Percentiles rank a stretch among this genome's conserved stretches.
phyloP scores from a whole-genome alignment of 2,888 invertebrate genomes.

The Stenchaetothrips biformis region DNA sequence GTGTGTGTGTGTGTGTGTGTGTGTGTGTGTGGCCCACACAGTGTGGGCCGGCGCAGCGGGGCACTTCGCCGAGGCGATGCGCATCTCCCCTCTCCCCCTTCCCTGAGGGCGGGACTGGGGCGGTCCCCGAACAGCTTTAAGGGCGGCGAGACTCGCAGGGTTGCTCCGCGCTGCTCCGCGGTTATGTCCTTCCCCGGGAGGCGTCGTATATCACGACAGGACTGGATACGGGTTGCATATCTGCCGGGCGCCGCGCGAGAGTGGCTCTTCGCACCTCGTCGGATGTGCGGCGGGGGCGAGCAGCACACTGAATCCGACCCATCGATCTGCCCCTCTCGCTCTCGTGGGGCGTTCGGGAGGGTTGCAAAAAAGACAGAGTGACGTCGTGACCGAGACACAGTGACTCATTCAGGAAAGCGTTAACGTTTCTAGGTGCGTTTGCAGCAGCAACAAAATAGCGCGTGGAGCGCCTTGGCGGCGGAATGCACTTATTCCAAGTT shows the following conservation, averaged over 20 bases:
- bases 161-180: neutral
- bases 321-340: too few relatives aligned
- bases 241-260: neutral
- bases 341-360: too few relatives aligned
- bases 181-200: neutral
- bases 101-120: neutral
- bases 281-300: neutral
- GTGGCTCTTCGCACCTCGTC: neutral
- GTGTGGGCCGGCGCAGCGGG: neutral
- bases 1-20: neutral
- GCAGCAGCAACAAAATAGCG: too few relatives aligned
- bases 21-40: neutral
- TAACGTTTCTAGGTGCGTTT: too few relatives aligned
- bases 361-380: too few relatives aligned
- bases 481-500: too few relatives aligned
- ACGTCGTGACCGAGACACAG: too few relatives aligned
- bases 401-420: too few relatives aligned
- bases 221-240: neutral
- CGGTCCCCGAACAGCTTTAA: neutral
- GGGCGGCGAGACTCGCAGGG: neutral
- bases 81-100: neutral
- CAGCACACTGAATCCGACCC: too few relatives aligned
- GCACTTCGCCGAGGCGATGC: neutral
- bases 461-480: too few relatives aligned
- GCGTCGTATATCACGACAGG: neutral